phyloP scores from a whole-genome alignment of 2,888 invertebrate species.

The Ormyrus nitidulus region DNA sequence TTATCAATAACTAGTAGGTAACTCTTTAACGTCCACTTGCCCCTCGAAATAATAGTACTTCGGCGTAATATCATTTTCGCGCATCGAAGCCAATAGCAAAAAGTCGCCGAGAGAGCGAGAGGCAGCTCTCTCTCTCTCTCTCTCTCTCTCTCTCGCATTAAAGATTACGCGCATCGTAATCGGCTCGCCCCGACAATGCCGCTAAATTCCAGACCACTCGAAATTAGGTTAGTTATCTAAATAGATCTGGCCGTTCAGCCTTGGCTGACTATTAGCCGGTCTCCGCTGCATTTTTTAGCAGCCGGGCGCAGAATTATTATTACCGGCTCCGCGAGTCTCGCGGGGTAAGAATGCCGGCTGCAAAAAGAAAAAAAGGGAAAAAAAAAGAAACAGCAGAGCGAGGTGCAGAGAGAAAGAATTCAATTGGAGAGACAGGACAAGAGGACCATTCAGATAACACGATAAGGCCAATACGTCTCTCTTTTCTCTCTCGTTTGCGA shows the following conservation, averaged over 20 bases:
- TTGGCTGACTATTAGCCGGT: neutral
- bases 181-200: no score
- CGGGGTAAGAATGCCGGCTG: slow-evolving; percentile 6
- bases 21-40: no score
- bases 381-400: neutral
- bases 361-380: neutral
- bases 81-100: no score
- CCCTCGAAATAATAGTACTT: no score
- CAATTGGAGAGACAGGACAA: slow-evolving; percentile 55
- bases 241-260: neutral
- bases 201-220: neutral
- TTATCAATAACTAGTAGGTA: no score
- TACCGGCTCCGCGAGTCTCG: neutral
- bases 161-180: no score
- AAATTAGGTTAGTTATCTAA: slow-evolving; percentile 22
- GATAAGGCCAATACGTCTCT: slow-evolving; percentile 55
- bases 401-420: slow-evolving; percentile 31
- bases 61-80: no score
- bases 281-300: neutral
- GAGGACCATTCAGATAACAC: slow-evolving; percentile 49
- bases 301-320: slow-evolving; percentile 26
- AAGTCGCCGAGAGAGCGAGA: neutral
- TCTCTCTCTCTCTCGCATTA: no score
- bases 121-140: neutral
- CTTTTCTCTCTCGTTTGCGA: slow-evolving; percentile 56